Evolutionary conservation across 2,888 invertebrate genomes (phyloP), one percentile per base, ranked within the genome.

Genomic region (Steinernema hermaphroditum): DNA sequence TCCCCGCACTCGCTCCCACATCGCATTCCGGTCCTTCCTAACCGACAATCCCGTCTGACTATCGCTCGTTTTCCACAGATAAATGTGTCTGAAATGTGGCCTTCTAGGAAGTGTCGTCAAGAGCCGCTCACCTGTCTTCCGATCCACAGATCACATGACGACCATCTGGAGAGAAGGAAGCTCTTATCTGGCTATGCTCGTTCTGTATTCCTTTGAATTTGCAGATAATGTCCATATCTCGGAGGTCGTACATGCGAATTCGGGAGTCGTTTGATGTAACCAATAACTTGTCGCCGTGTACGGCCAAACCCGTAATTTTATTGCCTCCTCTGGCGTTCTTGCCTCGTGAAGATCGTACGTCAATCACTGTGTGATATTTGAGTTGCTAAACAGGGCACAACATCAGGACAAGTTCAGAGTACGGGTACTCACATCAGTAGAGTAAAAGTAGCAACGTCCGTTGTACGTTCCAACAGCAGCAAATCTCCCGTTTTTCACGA

Each of bases 381-480:
- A 98, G 90, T 87, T 96, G 96, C 90, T 90, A 83, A 46, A 87
- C 72, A 49, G 16, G 0, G 2, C 27, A 43, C 43, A 8, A 19
- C 14, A 22, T 68, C 16, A 37, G 22, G 6, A 16, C n/a, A 16
- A 50, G 22, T 12, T 32, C 19, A 12, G 24, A 19, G 19, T 16
- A 8, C 16, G 4, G 34, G 72, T 49, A 46, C 80, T 76, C 32
- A 89, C 89, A 83, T 96, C 97, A 0, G 96, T 96, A 44, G 92
- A 94, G 89, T 96, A 98, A 90, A 98, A 97, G 83, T 97, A 94
- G 88, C 96, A 96, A 54, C 96, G 91, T 0, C 98, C 98, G 88
- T 97, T 96, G 89, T 96, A 98, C 0, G 96, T 95, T 46, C 97
- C 97, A 0, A 97, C 95, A 0, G 97, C 96, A 0, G 96, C 96